These are phyloP conservation scores for Chrysochloris asiatica DNA, from an alignment of 2,113 vertebrate genomes.

Conservation along the genomic window DNA sequence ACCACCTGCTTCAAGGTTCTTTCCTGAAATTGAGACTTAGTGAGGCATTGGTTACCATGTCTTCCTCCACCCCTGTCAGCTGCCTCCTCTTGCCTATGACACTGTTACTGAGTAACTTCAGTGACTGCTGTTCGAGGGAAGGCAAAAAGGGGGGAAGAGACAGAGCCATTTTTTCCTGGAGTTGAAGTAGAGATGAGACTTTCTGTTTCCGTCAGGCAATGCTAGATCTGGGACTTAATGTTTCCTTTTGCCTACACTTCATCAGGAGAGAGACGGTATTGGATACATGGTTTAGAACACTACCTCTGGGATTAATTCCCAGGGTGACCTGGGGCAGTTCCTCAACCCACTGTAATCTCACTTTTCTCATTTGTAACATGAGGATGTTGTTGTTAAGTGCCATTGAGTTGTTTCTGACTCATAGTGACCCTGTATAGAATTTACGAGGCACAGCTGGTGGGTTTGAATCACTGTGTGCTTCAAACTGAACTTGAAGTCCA, in stretches of 20 bases:
- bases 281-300: background rate
- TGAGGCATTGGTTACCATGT: background rate
- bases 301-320: background rate
- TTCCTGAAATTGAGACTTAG: background rate
- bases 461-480: too few relatives aligned
- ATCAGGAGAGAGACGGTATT: background rate
- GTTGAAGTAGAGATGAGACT: background rate
- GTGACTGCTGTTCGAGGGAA: background rate
- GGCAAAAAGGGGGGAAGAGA: background rate
- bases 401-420: too few relatives aligned
- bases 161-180: background rate
- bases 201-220: background rate
- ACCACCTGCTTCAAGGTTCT: background rate
- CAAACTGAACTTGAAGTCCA: too few relatives aligned
- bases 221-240: background rate
- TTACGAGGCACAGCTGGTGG: too few relatives aligned
- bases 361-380: constrained; percentile 1
- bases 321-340: background rate
- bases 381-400: too few relatives aligned
- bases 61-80: background rate
- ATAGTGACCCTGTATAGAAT: too few relatives aligned
- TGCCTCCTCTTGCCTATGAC: background rate
- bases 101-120: background rate
- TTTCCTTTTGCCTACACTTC: background rate
- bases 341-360: background rate